Percentiles rank a stretch among this genome's conserved stretches.
Evolutionary conservation across 37 sponge, comb jelly and placozoan genomes (phyloP).

Genomic region (Sycon ciliatum): DNA sequence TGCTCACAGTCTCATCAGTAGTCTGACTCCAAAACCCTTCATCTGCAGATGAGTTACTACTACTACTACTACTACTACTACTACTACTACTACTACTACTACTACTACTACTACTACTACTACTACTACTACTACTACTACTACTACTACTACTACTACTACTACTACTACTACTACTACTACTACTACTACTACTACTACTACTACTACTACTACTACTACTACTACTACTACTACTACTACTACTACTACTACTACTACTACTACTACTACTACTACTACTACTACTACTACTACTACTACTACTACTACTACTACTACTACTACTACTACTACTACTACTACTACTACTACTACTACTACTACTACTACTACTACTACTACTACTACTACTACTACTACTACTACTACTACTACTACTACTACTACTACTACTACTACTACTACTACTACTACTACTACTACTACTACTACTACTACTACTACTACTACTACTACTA

Average conservation of each 20-base stretch:
- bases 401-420: conserved; percentile 8
- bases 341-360: conserved; percentile 8
- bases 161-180: conserved; percentile 8
- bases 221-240: conserved; percentile 8
- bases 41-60: no score
- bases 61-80: conserved; percentile 6
- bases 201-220: conserved; percentile 8
- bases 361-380: conserved; percentile 6
- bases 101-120: conserved; percentile 8
- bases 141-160: conserved; percentile 8
- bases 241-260: conserved; percentile 6
- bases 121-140: conserved; percentile 6
- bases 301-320: conserved; percentile 6
- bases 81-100: conserved; percentile 8
- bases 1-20: no score
- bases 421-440: conserved; percentile 6
- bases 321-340: conserved; percentile 8
- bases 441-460: conserved; percentile 8
- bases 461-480: conserved; percentile 8
- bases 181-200: conserved; percentile 6
- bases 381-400: conserved; percentile 8
- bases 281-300: conserved; percentile 8
- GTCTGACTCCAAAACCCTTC: no score
- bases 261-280: conserved; percentile 8
- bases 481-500: conserved; percentile 6